A percentile compares a stretch with the other conserved stretches of the same genome.
Evolutionary conservation across 2,113 vertebrate genomes (phyloP).

Genomic region (Neolamprologus fasciatus): DNA sequence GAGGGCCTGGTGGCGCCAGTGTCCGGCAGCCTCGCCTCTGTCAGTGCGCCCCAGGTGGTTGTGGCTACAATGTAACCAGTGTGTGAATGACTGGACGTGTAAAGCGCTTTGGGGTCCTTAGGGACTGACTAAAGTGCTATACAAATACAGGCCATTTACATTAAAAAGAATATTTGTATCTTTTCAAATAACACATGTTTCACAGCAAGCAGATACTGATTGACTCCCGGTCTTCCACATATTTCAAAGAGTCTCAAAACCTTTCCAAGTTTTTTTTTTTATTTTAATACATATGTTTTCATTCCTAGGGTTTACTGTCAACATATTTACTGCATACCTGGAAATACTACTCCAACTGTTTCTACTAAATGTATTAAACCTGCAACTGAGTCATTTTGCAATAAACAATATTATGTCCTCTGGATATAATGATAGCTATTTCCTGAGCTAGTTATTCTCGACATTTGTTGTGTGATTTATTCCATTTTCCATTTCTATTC

Average conservation of each 20-base stretch:
- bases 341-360: neutral
- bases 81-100: no score
- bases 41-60: accelerated
- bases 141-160: neutral
- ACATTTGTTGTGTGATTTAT: neutral
- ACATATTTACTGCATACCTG: neutral
- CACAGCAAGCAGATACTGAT: neutral
- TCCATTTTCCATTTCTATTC: neutral
- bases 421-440: neutral
- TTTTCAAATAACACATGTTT: neutral
- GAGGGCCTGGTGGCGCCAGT: no score
- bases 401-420: neutral
- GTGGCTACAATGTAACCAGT: no score
- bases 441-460: neutral
- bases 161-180: neutral
- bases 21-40: no score
- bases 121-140: accelerated
- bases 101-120: accelerated
- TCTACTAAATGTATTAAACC: neutral
- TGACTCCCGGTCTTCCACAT: neutral
- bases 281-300: neutral
- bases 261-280: neutral
- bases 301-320: neutral
- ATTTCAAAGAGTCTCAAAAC: neutral
- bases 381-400: neutral